Evolutionary conservation across 2,797 vertebrate genomes (phyloP).

Genomic region (Vultur gryphus): DNA sequence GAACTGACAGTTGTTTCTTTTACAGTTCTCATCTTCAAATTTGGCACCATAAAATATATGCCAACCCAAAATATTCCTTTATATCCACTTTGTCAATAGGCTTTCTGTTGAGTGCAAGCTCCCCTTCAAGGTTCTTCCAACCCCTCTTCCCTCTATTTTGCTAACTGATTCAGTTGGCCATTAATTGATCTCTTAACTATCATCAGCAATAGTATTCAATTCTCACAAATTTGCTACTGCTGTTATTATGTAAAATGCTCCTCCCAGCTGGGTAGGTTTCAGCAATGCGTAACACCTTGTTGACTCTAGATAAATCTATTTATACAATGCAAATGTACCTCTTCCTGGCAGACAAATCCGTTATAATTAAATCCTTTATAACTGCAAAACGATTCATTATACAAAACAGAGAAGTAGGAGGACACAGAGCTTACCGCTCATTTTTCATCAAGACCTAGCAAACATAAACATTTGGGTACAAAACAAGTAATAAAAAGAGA

Average conservation of each 20-base stretch:
- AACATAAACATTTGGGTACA: not conserved
- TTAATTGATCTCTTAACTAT: not conserved
- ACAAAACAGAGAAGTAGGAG: not conserved
- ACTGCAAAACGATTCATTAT: not conserved
- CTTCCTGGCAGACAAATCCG: not conserved
- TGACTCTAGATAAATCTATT: conserved; percentile 27
- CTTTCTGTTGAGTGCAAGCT: not conserved
- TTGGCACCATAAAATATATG: not conserved
- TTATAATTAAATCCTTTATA: not conserved
- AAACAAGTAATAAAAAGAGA: not conserved
- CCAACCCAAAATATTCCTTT: not conserved
- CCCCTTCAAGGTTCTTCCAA: not conserved
- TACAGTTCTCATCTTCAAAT: not conserved
- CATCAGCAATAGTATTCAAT: not conserved
- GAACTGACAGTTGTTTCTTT: not conserved
- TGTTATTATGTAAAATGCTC: not conserved
- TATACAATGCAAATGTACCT: not conserved
- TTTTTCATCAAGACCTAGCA: not conserved
- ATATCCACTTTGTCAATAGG: not conserved
- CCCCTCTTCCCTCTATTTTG: not conserved
- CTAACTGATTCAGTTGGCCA: not conserved
- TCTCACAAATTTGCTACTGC: not conserved
- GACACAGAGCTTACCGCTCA: not conserved
- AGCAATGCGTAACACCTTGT: not conserved
- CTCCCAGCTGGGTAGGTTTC: not conserved